Evolutionary conservation across 2,888 invertebrate genomes (phyloP), one percentile per base, ranked within the genome.

Genomic region (Monochamus alternatus): DNA sequence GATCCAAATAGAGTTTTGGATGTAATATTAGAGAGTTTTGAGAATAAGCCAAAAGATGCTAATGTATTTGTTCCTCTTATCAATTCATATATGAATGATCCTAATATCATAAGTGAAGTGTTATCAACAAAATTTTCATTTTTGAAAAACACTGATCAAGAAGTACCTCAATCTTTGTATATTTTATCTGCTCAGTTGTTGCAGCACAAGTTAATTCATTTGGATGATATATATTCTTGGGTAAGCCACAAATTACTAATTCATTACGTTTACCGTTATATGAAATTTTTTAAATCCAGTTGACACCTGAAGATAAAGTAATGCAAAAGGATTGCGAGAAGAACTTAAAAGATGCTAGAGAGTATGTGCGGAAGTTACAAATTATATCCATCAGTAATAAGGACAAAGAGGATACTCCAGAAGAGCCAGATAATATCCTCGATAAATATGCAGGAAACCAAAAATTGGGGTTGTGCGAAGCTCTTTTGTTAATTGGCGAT

Each of bases 1-100:
- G 99, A 99, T 90, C 99, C 99, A 4, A 99, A 99, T 89, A 92
- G 99, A 86, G 98, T 98, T 12, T 90, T 99, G 80, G 99, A 99
- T 87, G 94, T 99, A 78, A 95, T 99, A 82, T 90, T 99, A 84
- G 99, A 99, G 89, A 96, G 97, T 43, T 98, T 99, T 90, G 99
- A 99, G 88, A 94, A 95, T 81, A 93, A 95, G 73, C 94, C 95
- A 0, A 92, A 95, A 82, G 91, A 95, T 87, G 93, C 94, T 83
- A 91, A 92, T 69, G 91, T 97, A 83, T 98, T 98, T 89, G 94
- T 98, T 86, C 95, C 96, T 0, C 90, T 99, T 69, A 90, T 97
- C 73, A 93, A 94, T 82, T 94, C 95, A 8, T 98, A 98, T 87
- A 96, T 97, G 93, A 95, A 95, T 76, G 97, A 98, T 87, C 92